Percentiles rank a stretch among this genome's conserved stretches.
These are phyloP conservation scores for Muscina levida DNA, from an alignment of 2,888 invertebrate genomes.

Conservation along the genomic window DNA sequence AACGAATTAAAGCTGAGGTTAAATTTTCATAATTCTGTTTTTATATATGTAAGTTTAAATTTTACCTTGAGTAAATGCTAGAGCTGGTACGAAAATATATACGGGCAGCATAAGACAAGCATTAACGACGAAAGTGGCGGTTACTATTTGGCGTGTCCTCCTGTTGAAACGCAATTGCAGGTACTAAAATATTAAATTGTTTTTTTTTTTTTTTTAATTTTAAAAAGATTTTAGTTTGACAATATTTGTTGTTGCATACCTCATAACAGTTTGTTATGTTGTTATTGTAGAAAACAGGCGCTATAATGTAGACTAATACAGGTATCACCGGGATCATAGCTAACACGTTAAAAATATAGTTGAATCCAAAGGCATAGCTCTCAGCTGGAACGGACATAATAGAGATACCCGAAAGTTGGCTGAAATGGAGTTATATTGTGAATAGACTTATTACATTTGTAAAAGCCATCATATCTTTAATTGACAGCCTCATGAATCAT, in stretches of 20 bases:
- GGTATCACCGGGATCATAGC: constrained; percentile 78
- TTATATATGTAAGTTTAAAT: constrained; percentile 60
- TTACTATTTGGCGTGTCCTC: constrained; percentile 74
- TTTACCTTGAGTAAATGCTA: constrained; percentile 78
- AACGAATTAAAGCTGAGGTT: constrained; percentile 62
- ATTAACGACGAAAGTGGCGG: constrained; percentile 74
- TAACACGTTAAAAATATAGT: constrained; percentile 78
- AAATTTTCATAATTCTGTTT: constrained; percentile 11
- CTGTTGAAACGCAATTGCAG: constrained; percentile 77
- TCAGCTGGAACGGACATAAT: constrained; percentile 82
- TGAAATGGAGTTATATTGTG: too few relatives aligned
- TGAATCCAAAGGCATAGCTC: constrained; percentile 81
- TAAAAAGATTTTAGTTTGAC: background rate
- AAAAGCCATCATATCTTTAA: too few relatives aligned
- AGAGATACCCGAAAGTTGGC: constrained; percentile 81
- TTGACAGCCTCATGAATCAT: too few relatives aligned
- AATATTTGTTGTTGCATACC: constrained; percentile 71
- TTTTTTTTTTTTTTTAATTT: background rate
- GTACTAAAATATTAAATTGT: constrained; percentile 70
- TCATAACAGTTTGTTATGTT: constrained; percentile 81
- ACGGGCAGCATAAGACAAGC: constrained; percentile 75
- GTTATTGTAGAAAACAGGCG: constrained; percentile 81
- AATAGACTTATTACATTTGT: too few relatives aligned
- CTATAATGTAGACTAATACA: constrained; percentile 76
- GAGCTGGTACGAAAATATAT: constrained; percentile 75